These are phyloP conservation scores for Pollachius pollachius DNA, from an alignment of 2,113 vertebrate genomes.

Conservation along the genomic window DNA sequence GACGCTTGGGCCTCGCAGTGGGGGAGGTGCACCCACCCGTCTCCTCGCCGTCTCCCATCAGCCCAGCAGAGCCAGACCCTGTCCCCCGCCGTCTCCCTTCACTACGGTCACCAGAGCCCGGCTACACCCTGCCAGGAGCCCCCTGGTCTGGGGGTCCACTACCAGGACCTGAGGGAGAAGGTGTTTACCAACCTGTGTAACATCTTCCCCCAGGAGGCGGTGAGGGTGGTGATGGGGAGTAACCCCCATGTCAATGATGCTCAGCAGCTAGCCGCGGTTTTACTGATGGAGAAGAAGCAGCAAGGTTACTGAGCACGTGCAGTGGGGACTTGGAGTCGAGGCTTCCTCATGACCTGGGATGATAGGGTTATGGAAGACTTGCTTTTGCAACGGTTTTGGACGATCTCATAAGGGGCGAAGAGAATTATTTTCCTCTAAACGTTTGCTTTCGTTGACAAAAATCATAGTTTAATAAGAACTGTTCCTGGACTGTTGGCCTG, in stretches of 20 bases:
- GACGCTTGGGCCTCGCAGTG: conserved; percentile 79
- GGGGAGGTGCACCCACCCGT: conserved; percentile 29
- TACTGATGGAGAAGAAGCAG: conserved; percentile 89
- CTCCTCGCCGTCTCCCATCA: conserved; percentile 52
- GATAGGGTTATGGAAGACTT: no score
- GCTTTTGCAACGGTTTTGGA: no score
- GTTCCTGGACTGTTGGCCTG: no score
- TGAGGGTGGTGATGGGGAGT: conserved; percentile 88
- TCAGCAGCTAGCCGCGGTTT: conserved; percentile 93
- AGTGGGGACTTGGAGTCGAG: not conserved
- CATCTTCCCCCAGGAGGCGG: conserved; percentile 91
- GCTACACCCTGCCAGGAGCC: conserved; percentile 69
- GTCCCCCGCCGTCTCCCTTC: conserved; percentile 49
- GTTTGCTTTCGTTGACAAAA: not conserved
- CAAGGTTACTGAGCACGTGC: conserved; percentile 76
- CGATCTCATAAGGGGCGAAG: no score
- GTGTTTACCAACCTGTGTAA: conserved; percentile 90
- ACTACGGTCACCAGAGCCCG: conserved; percentile 23
- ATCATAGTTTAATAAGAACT: no score
- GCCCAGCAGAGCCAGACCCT: conserved; percentile 38
- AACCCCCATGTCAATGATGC: conserved; percentile 89
- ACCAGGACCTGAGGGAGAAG: conserved; percentile 85
- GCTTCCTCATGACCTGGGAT: no score
- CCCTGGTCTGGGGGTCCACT: conserved; percentile 53
- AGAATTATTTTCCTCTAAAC: not conserved